Evolutionary conservation across 2,888 invertebrate species (phyloP).

Genomic region (Nomada ruficornis): DNA sequence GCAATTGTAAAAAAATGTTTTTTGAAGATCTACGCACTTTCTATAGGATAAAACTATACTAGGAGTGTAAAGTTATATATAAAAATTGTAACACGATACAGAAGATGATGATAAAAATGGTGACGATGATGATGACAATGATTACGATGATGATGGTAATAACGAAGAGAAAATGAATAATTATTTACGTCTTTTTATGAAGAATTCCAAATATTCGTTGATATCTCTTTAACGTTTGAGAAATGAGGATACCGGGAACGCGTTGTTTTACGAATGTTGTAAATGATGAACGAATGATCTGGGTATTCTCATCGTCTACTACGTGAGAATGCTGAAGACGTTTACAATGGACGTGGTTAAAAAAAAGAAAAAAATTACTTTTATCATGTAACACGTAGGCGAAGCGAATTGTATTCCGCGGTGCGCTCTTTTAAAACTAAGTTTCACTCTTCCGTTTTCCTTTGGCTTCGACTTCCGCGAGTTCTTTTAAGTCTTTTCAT

Average conservation of each 20-base stretch:
- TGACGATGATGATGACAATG: not conserved
- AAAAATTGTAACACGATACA: slow-evolving; percentile 37
- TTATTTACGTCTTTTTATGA: slow-evolving; percentile 59
- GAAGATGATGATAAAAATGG: slow-evolving; percentile 1
- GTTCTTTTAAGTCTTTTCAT: slow-evolving; percentile 6
- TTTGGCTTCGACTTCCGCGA: slow-evolving; percentile 42
- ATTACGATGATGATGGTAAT: not conserved
- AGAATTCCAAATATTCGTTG: slow-evolving; percentile 38
- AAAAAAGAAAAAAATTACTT: slow-evolving; percentile 27
- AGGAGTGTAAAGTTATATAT: slow-evolving; percentile 59
- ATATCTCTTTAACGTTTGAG: slow-evolving; percentile 36
- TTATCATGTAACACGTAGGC: slow-evolving; percentile 51
- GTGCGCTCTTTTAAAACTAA: slow-evolving; percentile 49
- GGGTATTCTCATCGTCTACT: slow-evolving; percentile 22
- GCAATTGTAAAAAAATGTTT: slow-evolving; percentile 55
- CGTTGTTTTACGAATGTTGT: slow-evolving; percentile 30
- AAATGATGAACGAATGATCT: slow-evolving; percentile 25
- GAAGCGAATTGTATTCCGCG: slow-evolving; percentile 47
- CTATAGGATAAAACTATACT: slow-evolving; percentile 47
- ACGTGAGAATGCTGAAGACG: slow-evolving; percentile 1
- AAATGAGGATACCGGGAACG: slow-evolving; percentile 7
- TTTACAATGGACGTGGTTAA: slow-evolving; percentile 18
- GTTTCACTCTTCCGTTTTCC: slow-evolving; percentile 48
- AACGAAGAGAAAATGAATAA: slow-evolving; percentile 49
- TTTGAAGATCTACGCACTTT: slow-evolving; percentile 54